Conservation (phyloP, 2,797 vertebrate genomes). For the Lates japonicus region DNA sequence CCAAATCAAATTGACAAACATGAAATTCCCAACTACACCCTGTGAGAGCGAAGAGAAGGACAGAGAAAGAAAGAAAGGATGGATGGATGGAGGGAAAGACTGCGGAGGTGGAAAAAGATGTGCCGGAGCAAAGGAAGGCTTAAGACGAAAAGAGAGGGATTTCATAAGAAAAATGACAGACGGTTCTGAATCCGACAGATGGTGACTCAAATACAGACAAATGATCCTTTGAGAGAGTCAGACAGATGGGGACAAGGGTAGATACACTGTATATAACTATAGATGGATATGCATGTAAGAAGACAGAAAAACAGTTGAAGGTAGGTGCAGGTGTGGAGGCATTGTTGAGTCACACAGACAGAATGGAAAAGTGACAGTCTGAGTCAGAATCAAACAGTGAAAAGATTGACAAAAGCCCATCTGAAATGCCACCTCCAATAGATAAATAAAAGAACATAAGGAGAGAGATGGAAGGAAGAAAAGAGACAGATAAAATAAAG, state of each 20-base stretch:
- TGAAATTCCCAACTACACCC: constrained; percentile 56
- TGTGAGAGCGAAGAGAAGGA: constrained; percentile 35
- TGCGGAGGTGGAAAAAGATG: constrained; percentile 21
- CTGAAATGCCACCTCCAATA: neutral
- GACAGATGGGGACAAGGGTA: constrained; percentile 47
- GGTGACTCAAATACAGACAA: constrained; percentile 48
- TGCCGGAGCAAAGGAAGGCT: constrained; percentile 10
- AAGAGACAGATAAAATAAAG: constrained; percentile 10
- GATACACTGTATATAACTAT: constrained; percentile 21
- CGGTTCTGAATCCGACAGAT: constrained; percentile 53
- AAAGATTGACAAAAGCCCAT: constrained; percentile 19
- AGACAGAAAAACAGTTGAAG: constrained; percentile 19
- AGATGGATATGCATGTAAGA: constrained; percentile 4
- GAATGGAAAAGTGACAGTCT: constrained; percentile 24
- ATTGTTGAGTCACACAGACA: constrained; percentile 40
- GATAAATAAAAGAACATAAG: constrained; percentile 6
- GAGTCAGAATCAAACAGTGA: constrained; percentile 29
- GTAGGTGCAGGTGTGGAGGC: constrained; percentile 29
- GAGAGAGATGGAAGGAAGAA: neutral
- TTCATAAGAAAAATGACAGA: constrained; percentile 58
- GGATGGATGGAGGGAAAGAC: neutral
- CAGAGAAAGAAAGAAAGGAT: neutral
- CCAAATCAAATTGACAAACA: constrained; percentile 67
- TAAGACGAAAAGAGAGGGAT: constrained; percentile 37
- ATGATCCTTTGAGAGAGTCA: constrained; percentile 28